phyloP scores from a whole-genome alignment of 2,113 vertebrate species.

The Phrynosoma platyrhinos region DNA sequence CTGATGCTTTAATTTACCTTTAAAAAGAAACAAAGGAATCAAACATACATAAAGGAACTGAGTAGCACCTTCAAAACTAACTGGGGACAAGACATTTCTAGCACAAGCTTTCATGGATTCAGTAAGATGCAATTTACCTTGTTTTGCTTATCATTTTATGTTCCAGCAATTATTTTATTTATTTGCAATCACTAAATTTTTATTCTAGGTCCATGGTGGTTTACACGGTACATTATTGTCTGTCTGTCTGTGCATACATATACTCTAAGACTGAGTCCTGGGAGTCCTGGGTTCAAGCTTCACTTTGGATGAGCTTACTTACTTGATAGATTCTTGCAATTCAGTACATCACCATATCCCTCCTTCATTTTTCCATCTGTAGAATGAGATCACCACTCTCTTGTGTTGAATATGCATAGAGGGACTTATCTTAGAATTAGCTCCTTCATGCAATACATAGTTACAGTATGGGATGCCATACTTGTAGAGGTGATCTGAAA shows the following conservation, averaged over 20 bases:
- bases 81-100: too few species aligned
- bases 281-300: background rate
- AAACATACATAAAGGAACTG: too few species aligned
- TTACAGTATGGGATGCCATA: background rate
- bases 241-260: background rate
- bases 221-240: background rate
- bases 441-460: background rate
- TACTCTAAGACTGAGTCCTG: background rate
- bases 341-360: too few species aligned
- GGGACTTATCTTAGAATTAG: background rate
- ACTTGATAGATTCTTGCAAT: background rate
- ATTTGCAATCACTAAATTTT: background rate
- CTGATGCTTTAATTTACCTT: background rate
- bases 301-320: background rate
- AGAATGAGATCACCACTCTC: background rate
- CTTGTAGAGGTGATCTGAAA: background rate
- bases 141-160: background rate
- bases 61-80: too few species aligned
- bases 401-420: background rate
- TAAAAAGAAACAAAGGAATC: too few species aligned
- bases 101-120: too few species aligned
- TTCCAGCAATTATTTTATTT: conserved; percentile 3
- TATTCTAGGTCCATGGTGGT: background rate
- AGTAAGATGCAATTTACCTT: background rate
- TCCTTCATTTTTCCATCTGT: background rate